These are phyloP conservation scores for Plectropomus leopardus DNA, from an alignment of 2,113 vertebrate species.

Conservation along the genomic window DNA sequence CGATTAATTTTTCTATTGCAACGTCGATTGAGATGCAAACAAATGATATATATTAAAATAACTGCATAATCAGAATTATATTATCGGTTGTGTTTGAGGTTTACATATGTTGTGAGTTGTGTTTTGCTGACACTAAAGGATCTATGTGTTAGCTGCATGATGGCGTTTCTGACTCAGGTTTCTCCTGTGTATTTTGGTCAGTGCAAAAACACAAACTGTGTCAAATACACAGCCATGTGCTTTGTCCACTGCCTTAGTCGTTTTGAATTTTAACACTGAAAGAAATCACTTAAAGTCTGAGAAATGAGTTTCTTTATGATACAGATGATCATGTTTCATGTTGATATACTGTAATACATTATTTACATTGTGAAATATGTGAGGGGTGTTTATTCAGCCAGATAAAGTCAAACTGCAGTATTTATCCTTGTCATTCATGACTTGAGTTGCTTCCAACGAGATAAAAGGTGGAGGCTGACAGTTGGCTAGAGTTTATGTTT, in stretches of 20 bases:
- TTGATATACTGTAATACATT: background rate
- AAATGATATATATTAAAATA: background rate
- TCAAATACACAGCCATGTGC: conserved; percentile 15
- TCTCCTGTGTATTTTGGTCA: conserved; percentile 37
- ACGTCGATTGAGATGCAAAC: background rate
- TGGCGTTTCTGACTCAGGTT: conserved; percentile 64
- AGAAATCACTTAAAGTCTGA: background rate
- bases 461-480: conserved; percentile 30
- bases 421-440: conserved; percentile 19
- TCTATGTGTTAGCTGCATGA: background rate
- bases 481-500: conserved; percentile 38
- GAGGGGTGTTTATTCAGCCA: conserved; percentile 14
- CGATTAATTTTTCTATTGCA: background rate
- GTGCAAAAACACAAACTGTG: conserved; percentile 26
- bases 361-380: conserved; percentile 39
- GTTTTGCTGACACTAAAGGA: conserved; percentile 15
- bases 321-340: background rate
- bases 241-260: conserved; percentile 2
- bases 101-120: background rate
- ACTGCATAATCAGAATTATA: background rate
- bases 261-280: background rate
- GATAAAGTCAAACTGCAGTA: conserved; percentile 1
- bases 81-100: background rate
- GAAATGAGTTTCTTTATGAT: background rate
- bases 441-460: conserved; percentile 25